phyloP scores from a whole-genome alignment of 37 sponge, comb jelly and placozoan genomes.

The Ephydatia muelleri region DNA sequence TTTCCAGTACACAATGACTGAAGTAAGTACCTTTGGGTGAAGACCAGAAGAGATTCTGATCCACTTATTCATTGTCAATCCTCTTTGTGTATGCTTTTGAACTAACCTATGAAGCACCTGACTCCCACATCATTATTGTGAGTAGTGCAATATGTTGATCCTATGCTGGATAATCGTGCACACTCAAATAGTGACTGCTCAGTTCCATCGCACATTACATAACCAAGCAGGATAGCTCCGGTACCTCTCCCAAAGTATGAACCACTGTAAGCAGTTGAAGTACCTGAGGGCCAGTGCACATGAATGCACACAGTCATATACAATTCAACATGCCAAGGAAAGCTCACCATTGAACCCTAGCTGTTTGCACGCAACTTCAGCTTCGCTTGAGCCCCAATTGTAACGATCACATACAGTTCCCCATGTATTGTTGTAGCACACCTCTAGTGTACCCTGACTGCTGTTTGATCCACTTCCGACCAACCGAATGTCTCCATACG shows the following conservation, averaged over 20 bases:
- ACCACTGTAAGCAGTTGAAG: not conserved
- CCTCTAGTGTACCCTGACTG: conserved; percentile 55
- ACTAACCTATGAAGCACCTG: too few species aligned
- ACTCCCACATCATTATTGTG: too few species aligned
- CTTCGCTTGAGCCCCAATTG: conserved; percentile 36
- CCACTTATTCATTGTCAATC: too few species aligned
- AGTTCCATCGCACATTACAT: not conserved
- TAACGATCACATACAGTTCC: conserved; percentile 52
- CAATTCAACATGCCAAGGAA: too few species aligned
- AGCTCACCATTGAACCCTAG: conserved; percentile 40
- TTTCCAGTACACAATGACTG: too few species aligned
- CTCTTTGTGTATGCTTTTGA: too few species aligned
- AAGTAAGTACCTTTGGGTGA: too few species aligned
- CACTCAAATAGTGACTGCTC: not conserved
- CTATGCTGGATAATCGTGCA: not conserved
- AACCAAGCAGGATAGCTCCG: not conserved
- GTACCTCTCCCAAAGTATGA: not conserved
- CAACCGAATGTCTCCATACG: conserved; percentile 28
- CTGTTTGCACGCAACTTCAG: conserved; percentile 64
- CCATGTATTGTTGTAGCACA: conserved; percentile 55
- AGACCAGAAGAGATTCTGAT: too few species aligned
- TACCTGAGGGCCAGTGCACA: not conserved
- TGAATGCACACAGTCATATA: not conserved
- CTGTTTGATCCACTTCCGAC: conserved; percentile 23
- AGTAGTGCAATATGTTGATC: not conserved